Evolutionary conservation across 2,888 invertebrate genomes (phyloP).

Genomic region (Pseudococcus jackbeardsleyi): DNA sequence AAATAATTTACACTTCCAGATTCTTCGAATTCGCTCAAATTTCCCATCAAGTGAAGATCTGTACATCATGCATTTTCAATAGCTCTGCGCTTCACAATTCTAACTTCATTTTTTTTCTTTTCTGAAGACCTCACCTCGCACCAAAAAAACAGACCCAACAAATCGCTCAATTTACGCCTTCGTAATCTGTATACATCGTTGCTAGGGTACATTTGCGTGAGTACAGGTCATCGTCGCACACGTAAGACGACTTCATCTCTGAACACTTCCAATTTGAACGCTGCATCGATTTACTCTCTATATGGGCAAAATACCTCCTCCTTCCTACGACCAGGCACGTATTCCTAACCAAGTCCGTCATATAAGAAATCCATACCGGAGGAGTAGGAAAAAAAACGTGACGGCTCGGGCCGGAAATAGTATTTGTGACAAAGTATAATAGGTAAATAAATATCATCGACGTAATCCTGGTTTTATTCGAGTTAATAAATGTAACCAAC

Average conservation of each 20-base stretch:
- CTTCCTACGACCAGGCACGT: background rate
- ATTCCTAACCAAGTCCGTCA: background rate
- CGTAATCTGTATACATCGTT: background rate
- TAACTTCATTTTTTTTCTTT: too few relatives aligned
- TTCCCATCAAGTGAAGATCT: too few relatives aligned
- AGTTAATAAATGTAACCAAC: constrained; percentile 25
- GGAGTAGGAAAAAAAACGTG: constrained; percentile 28
- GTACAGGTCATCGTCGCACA: background rate
- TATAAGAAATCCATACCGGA: background rate
- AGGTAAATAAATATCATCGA: constrained; percentile 22
- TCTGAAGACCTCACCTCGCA: too few relatives aligned
- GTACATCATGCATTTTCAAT: too few relatives aligned
- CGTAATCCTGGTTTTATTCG: constrained; percentile 31
- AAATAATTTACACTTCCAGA: too few relatives aligned
- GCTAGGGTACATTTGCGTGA: background rate
- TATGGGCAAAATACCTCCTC: background rate
- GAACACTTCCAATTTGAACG: background rate
- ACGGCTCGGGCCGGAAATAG: background rate
- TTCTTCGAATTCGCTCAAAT: too few relatives aligned
- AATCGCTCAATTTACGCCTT: constrained; percentile 7
- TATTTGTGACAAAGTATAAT: constrained; percentile 34
- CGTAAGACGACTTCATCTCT: background rate
- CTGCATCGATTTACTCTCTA: background rate
- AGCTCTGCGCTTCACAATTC: too few relatives aligned
- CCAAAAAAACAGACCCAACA: too few relatives aligned